Evolutionary conservation across 2,797 vertebrate genomes (phyloP), one percentile per base, ranked within the genome.

Genomic region (Chelon auratus): DNA sequence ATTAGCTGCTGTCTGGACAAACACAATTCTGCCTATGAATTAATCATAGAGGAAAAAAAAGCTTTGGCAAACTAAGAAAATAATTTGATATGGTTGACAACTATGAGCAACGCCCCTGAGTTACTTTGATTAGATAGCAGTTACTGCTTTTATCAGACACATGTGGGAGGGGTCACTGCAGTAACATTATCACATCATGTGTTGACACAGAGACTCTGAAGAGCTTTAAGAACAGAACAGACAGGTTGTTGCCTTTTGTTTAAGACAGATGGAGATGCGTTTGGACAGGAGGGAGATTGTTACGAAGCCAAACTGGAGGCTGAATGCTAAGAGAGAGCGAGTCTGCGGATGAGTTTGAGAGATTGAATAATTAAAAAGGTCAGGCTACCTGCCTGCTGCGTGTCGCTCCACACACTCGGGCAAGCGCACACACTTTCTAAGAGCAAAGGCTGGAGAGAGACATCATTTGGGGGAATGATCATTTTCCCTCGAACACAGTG

Each of bases 321-420:
- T 22, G 68, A 57, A 78, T 1, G 48, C 53, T 57, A 42, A 48
- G 62, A 61, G 67, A 67, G 71, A 26, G 67, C 64, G 71, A 26
- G 37, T 72, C 80, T 57, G 77, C 61, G 78, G 83, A 87, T 83
- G 86, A 76, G 85, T 90, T 88, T 88, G 81, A 83, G 82, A 67
- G 89, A 82, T 62, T 95, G 88, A 94, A 94, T 94, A 91, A 94
- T 94, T 94, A 85, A 94, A 94, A 95, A 94, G 93, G 94, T 93
- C 93, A 94, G 75, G 81, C 83, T 88, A 90, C 90, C 90, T 87
- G 86, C 92, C 88, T 69, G 90, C 91, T 89, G 90, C 24, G 89
- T 78, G 79, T 80, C 72, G 7, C 72, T 73, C 72, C 77, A 75
- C 78, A 84, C 74, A 68, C 2, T 8, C 70, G 54, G 14, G 43